Evolutionary conservation across 2,113 vertebrate genomes (phyloP).

Genomic region (Campylomormyrus tamandua): DNA sequence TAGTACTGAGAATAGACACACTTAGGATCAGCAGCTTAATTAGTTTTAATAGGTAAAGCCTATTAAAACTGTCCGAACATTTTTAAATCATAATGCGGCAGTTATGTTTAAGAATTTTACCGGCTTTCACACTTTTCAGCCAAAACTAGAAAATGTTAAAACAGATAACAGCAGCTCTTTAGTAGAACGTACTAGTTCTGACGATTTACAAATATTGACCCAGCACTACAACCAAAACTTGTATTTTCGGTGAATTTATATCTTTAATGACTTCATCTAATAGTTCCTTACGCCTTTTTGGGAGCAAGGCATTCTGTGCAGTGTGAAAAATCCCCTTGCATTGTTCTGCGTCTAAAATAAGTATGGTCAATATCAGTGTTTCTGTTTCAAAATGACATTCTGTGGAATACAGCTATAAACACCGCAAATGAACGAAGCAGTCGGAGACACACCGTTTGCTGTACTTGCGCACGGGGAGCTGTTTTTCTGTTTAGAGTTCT

Average conservation of each 20-base stretch:
- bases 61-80: not conserved
- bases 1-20: conserved; percentile 16
- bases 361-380: not conserved
- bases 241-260: not conserved
- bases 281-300: not conserved
- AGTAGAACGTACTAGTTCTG: not conserved
- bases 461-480: conserved; percentile 84
- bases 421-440: conserved; percentile 20
- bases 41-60: conserved; percentile 11
- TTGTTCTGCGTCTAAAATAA: not conserved
- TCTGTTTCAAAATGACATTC: not conserved
- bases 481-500: conserved; percentile 95
- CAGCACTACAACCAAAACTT: not conserved
- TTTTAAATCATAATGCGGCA: not conserved
- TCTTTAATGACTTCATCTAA: not conserved
- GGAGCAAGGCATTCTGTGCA: not conserved
- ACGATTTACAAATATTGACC: not conserved
- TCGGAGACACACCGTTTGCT: conserved; percentile 60
- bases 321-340: not conserved
- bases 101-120: not conserved
- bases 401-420: not conserved
- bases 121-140: not conserved
- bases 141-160: not conserved
- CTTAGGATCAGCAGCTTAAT: conserved; percentile 12
- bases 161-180: not conserved